Percentiles rank a stretch among this genome's conserved stretches.
Evolutionary conservation across 2,888 invertebrate species (phyloP).

Genomic region (Germaria angustata): DNA sequence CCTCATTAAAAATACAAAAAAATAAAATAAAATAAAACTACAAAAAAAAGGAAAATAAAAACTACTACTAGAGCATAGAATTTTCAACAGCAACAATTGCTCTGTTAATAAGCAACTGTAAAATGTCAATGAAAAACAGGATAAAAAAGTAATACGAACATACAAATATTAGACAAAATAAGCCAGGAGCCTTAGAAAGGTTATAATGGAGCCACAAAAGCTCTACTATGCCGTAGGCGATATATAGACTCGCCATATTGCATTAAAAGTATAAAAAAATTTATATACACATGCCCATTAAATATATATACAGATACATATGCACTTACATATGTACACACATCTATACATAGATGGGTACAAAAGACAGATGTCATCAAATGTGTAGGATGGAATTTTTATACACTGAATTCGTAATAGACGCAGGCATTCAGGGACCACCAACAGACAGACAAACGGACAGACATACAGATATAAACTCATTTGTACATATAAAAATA

Average conservation of each 20-base stretch:
- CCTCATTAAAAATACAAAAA: conserved; percentile 44
- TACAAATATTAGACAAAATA: conserved; percentile 4
- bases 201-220: not conserved
- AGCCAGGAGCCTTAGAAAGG: conserved; percentile 13
- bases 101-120: conserved; percentile 61
- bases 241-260: not conserved
- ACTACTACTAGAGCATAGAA: not conserved
- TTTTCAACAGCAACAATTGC: conserved; percentile 53
- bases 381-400: conserved; percentile 32
- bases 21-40: not conserved
- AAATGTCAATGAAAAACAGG: conserved; percentile 42
- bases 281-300: not conserved
- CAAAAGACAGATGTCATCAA: conserved; percentile 58
- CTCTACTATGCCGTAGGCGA: not conserved
- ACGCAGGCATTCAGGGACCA: conserved; percentile 10
- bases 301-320: not conserved
- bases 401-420: conserved; percentile 61
- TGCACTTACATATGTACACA: too few species aligned
- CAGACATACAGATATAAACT: not conserved
- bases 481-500: not conserved
- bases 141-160: conserved; percentile 27
- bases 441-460: not conserved
- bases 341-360: not conserved
- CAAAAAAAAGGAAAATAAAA: not conserved
- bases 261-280: not conserved